These are phyloP conservation scores for Ceratina japonica DNA, from an alignment of 1,140 invertebrate species.

Conservation along the genomic window DNA sequence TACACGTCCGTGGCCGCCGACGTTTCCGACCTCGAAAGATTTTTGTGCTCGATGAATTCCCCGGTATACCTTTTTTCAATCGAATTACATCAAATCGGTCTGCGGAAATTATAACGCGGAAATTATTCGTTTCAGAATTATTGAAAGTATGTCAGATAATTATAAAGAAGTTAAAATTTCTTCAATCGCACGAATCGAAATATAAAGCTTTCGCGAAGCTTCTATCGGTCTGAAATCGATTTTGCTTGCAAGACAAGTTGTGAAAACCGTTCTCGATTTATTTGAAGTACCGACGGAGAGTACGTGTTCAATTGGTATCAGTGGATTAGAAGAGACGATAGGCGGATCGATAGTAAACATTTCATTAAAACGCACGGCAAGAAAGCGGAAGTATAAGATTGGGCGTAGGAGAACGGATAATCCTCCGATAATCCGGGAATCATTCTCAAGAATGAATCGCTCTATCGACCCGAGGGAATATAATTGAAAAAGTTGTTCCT, in stretches of 20 bases:
- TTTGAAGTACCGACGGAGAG: not conserved
- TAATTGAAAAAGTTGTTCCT: slow-evolving; percentile 70
- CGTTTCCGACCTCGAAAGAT: not conserved
- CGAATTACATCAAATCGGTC: not conserved
- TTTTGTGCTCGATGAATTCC: not conserved
- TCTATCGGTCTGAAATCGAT: too few species aligned
- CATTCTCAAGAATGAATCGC: slow-evolving; percentile 69
- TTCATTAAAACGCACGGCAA: slow-evolving; percentile 54
- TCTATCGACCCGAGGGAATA: slow-evolving; percentile 66
- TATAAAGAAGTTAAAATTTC: too few species aligned
- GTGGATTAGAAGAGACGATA: slow-evolving; percentile 38
- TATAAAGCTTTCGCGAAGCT: too few species aligned
- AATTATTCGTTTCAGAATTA: too few species aligned
- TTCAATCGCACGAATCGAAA: too few species aligned
- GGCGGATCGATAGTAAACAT: slow-evolving; percentile 57
- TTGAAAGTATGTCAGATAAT: too few species aligned
- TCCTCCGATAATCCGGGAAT: slow-evolving; percentile 70
- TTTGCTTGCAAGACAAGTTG: not conserved
- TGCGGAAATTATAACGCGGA: too few species aligned
- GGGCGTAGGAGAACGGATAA: slow-evolving; percentile 55
- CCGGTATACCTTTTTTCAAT: not conserved
- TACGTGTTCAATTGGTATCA: not conserved
- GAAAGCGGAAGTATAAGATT: slow-evolving; percentile 35
- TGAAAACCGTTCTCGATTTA: not conserved
- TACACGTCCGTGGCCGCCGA: not conserved